A percentile compares a stretch with the other conserved stretches of the same genome.
phyloP scores from a whole-genome alignment of 2,797 vertebrate species.

The Molossus molossus region DNA sequence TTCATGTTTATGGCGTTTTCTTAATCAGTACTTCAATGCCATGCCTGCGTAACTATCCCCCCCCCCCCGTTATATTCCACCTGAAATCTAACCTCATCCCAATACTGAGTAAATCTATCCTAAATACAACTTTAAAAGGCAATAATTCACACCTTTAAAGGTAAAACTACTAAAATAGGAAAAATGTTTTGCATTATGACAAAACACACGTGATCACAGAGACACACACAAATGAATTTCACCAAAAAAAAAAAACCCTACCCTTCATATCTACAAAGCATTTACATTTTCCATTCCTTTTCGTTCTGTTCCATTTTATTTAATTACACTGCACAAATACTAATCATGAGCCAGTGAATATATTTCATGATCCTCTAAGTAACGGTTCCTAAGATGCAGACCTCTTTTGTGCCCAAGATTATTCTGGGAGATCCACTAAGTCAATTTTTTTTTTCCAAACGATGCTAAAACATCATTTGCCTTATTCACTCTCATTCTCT shows the following conservation, averaged over 20 bases:
- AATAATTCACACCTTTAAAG: conserved; percentile 27
- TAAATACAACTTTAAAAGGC: neutral
- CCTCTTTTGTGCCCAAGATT: neutral
- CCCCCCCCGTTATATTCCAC: neutral
- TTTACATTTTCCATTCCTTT: neutral
- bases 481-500: conserved; percentile 15
- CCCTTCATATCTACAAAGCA: neutral
- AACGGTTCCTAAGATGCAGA: neutral
- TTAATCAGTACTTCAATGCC: neutral
- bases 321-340: conserved; percentile 1
- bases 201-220: neutral
- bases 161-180: neutral
- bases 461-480: neutral
- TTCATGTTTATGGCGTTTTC: neutral
- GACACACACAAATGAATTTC: neutral
- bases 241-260: neutral
- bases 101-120: neutral
- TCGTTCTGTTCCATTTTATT: neutral
- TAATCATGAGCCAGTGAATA: neutral
- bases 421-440: neutral
- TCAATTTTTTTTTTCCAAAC: neutral
- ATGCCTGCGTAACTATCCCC: neutral
- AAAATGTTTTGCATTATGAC: neutral
- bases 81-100: neutral
- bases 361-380: neutral